Evolutionary conservation across 2,888 invertebrate genomes (phyloP).

Genomic region (Liposcelis brunnea): DNA sequence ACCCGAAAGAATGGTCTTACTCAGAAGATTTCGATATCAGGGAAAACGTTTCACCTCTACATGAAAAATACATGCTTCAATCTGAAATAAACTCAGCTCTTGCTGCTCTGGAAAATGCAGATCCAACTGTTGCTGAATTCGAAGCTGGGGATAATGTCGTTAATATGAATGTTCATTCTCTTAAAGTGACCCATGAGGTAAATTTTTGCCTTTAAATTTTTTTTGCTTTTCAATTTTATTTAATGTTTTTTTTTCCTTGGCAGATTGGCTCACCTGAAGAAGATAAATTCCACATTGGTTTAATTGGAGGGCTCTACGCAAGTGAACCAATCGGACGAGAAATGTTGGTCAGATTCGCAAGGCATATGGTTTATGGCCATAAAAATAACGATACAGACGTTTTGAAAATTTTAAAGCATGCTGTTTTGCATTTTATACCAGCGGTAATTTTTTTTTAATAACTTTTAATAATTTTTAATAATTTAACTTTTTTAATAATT

Average conservation of each 20-base stretch:
- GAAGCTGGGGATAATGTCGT: constrained; percentile 46
- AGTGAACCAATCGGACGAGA: constrained; percentile 74
- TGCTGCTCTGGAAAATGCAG: constrained; percentile 47
- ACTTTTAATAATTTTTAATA: not conserved
- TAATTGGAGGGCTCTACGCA: constrained; percentile 69
- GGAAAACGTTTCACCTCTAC: constrained; percentile 40
- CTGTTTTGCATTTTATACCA: constrained; percentile 67
- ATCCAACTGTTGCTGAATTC: constrained; percentile 50
- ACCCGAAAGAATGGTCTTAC: constrained; percentile 66
- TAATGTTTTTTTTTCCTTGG: constrained; percentile 17
- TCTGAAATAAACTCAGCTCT: constrained; percentile 45
- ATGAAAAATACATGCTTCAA: constrained; percentile 45
- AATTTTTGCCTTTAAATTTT: constrained; percentile 8
- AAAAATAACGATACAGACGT: constrained; percentile 47
- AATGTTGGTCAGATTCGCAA: constrained; percentile 59
- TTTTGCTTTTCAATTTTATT: constrained; percentile 3
- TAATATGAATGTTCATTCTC: constrained; percentile 45
- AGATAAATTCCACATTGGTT: constrained; percentile 60
- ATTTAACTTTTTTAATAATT: not conserved
- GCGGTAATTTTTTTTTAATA: constrained; percentile 24
- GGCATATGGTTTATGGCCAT: constrained; percentile 61
- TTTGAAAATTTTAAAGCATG: constrained; percentile 42
- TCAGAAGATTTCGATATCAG: constrained; percentile 55
- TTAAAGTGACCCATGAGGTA: constrained; percentile 58
- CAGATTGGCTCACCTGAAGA: constrained; percentile 64